Evolutionary conservation across 2,888 invertebrate species (phyloP).

Genomic region (Cheilosia soror): DNA sequence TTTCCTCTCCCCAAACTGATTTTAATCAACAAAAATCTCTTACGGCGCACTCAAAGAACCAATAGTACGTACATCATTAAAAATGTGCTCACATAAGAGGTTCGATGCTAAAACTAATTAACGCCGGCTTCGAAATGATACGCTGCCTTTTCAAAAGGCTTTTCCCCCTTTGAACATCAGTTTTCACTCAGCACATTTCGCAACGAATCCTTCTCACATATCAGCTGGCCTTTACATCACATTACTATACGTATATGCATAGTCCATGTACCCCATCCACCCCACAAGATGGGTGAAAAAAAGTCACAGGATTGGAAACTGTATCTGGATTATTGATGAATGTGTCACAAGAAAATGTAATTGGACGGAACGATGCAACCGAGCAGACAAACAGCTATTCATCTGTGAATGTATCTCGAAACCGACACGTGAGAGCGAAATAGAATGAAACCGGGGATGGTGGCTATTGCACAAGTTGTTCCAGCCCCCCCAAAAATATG

Average conservation of each 20-base stretch:
- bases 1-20: neutral
- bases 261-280: neutral
- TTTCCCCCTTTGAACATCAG: slow-evolving; percentile 42
- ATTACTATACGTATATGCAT: slow-evolving; percentile 16
- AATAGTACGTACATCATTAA: neutral
- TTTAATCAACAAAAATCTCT: neutral
- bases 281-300: neutral
- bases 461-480: slow-evolving; percentile 43
- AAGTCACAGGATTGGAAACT: slow-evolving; percentile 72
- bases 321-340: slow-evolving; percentile 77
- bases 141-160: slow-evolving; percentile 5
- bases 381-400: slow-evolving; percentile 77
- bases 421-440: slow-evolving; percentile 61
- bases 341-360: slow-evolving; percentile 77
- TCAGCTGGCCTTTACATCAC: slow-evolving; percentile 43
- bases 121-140: slow-evolving; percentile 27
- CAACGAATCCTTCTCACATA: slow-evolving; percentile 48
- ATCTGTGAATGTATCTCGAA: slow-evolving; percentile 76
- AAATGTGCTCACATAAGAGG: neutral
- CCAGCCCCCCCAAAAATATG: slow-evolving; percentile 36
- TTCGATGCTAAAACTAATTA: slow-evolving; percentile 51
- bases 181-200: slow-evolving; percentile 23
- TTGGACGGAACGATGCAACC: slow-evolving; percentile 77
- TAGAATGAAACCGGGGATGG: slow-evolving; percentile 43
- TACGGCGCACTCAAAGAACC: neutral